phyloP scores from a whole-genome alignment of 2,113 vertebrate species.

The Pluvialis apricaria region DNA sequence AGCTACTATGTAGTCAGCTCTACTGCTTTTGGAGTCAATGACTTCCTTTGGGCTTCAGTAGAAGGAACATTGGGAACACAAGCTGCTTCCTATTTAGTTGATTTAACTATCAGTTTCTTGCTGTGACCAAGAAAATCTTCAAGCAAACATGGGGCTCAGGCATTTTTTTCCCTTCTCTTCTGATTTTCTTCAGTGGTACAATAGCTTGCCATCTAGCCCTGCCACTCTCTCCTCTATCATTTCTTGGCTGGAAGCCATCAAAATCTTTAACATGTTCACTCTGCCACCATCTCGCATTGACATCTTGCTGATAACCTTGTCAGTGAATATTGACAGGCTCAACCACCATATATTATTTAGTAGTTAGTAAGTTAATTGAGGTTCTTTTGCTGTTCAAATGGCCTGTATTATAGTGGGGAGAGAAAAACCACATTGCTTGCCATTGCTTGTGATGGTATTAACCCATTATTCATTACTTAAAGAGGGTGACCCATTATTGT shows the following conservation, averaged over 20 bases:
- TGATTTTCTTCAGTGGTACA: neutral
- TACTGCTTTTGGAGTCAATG: neutral
- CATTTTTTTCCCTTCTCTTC: neutral
- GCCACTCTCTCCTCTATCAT: neutral
- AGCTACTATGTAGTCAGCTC: neutral
- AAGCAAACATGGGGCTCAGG: neutral
- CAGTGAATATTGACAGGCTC: neutral
- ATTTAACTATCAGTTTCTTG: neutral
- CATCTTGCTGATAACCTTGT: constrained; percentile 22
- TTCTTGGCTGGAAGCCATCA: neutral
- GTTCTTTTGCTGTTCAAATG: neutral
- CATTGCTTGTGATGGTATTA: neutral
- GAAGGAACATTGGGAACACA: neutral
- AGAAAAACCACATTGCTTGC: neutral
- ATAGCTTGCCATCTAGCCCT: neutral
- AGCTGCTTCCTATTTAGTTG: neutral
- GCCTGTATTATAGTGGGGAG: neutral
- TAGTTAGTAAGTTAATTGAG: neutral
- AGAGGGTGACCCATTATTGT: rapidly evolving
- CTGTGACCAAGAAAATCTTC: neutral
- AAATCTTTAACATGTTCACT: neutral
- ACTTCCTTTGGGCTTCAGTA: neutral
- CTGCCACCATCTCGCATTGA: neutral
- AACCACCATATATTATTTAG: neutral
- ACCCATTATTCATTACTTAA: neutral